Conservation (phyloP, 2,113 vertebrate genomes). For the Odocoileus hemionus region DNA sequence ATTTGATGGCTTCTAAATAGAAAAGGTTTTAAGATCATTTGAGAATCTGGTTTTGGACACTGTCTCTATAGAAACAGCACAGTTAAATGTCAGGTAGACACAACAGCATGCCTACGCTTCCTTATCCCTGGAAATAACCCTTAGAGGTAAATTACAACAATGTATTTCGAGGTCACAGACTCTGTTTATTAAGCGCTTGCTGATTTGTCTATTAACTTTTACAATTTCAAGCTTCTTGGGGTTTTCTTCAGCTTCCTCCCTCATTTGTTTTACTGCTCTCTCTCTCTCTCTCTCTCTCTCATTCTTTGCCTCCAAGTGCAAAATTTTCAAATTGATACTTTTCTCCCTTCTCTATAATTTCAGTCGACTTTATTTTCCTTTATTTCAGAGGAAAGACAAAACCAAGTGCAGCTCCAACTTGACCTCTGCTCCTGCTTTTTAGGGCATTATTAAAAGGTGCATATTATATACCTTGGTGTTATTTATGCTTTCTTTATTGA, state of each 20-base stretch:
- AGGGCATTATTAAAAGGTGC: neutral
- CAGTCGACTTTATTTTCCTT: neutral
- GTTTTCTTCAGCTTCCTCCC: neutral
- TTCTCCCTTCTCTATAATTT: neutral
- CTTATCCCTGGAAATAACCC: neutral
- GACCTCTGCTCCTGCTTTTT: neutral
- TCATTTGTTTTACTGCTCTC: neutral
- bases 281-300: neutral
- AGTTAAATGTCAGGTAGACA: neutral
- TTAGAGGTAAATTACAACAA: neutral
- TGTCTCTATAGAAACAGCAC: neutral
- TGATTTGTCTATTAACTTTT: neutral
- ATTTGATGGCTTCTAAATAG: neutral
- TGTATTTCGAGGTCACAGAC: neutral
- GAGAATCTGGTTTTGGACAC: neutral
- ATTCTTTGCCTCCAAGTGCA: neutral
- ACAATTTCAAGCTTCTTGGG: neutral
- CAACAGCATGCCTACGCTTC: neutral
- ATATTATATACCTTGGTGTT: neutral
- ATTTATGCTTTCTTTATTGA: neutral
- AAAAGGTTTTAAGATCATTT: neutral
- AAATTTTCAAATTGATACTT: conserved; percentile 2
- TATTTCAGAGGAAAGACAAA: neutral
- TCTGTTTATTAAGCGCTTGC: neutral
- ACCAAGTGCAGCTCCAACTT: neutral